These are phyloP conservation scores for Andrena camellia DNA, from an alignment of 2,888 invertebrate species.

Conservation along the genomic window DNA sequence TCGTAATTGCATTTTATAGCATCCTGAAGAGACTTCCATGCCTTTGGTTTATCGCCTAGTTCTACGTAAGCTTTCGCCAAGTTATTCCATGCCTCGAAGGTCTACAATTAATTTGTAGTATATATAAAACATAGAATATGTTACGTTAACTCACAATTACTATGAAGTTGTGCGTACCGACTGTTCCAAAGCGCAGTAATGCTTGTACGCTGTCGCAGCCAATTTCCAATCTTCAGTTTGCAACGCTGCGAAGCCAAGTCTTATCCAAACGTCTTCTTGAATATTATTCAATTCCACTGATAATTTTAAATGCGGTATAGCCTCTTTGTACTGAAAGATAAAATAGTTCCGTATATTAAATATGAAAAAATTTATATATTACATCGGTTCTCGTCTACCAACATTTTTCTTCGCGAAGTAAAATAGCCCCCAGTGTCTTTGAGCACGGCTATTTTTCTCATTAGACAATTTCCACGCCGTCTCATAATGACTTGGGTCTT, in stretches of 20 bases:
- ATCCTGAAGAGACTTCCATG: slow-evolving; percentile 94
- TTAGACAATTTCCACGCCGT: slow-evolving; percentile 96
- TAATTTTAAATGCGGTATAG: slow-evolving; percentile 92
- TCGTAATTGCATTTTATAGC: slow-evolving; percentile 96
- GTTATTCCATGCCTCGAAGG: slow-evolving; percentile 99
- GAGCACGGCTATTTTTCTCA: slow-evolving; percentile 92
- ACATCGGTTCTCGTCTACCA: slow-evolving; percentile 37
- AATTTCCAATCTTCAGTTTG: slow-evolving; percentile 92
- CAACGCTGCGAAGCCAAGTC: slow-evolving; percentile 94
- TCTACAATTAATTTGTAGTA: slow-evolving; percentile 85
- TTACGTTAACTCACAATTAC: neutral
- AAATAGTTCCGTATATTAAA: slow-evolving; percentile 13
- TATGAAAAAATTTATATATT: slow-evolving; percentile 13
- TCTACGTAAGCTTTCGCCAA: slow-evolving; percentile 97
- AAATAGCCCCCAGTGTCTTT: slow-evolving; percentile 95
- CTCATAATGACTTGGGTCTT: slow-evolving; percentile 92
- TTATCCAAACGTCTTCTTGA: slow-evolving; percentile 94
- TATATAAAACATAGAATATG: neutral
- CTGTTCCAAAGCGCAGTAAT: slow-evolving; percentile 94
- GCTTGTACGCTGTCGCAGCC: slow-evolving; percentile 94
- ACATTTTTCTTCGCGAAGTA: slow-evolving; percentile 90
- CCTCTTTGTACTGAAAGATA: slow-evolving; percentile 88
- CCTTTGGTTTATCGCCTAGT: slow-evolving; percentile 93
- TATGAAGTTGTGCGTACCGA: slow-evolving; percentile 83
- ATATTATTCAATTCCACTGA: slow-evolving; percentile 95